Evolutionary conservation across 2,113 vertebrate species (phyloP), one percentile per base, ranked within the genome.

Genomic region (Platycercus adscitus): DNA sequence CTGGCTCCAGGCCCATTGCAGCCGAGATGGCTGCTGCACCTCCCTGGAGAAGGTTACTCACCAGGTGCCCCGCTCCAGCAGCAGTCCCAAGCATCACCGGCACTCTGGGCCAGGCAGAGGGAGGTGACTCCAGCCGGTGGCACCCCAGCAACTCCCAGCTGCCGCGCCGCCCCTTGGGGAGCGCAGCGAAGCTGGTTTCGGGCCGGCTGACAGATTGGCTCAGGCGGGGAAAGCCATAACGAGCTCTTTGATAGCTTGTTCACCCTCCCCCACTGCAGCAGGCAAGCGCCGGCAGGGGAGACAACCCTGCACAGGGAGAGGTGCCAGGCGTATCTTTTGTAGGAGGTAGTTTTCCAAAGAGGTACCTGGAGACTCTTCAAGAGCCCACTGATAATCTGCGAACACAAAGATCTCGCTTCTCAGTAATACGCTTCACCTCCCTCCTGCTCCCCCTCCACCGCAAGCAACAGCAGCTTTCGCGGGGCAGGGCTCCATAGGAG

Each of bases 21-120:
- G 24, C 19, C 0, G 0, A 71, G 37, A 0, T 0, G 7, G 41
- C 29, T 43, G 20, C 53, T 4, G 6, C 18, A 15, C 20, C 14
- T 66, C 43, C 60, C 46, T 18, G 19, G 64, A 21, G 25, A 39
- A 61, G 26, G 53, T 4, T 43, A 29, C 66, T 70, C 31, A 63
- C 17, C 60, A 35, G 63, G 33, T 13, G 33, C 44, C 53, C 47
- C 35, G 46, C 47, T 64, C 75, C n/a, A 39, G 4, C 8, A 58
- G 31, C 69, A 69, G 24, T 25, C 60, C 49, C 56, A 24, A 71
- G 20, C 33, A 35, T 4, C 29, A 17, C 29, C 2, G 7, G 52
- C 21, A 31, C 28, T 52, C 47, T 46, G 58, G 70, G 33, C 17
- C 1, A 0, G 65, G 31, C 66, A 65, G 63, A n/a, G 31, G 46